Conservation (phyloP, 2,888 invertebrate species). For the Perithous albicinctus region DNA sequence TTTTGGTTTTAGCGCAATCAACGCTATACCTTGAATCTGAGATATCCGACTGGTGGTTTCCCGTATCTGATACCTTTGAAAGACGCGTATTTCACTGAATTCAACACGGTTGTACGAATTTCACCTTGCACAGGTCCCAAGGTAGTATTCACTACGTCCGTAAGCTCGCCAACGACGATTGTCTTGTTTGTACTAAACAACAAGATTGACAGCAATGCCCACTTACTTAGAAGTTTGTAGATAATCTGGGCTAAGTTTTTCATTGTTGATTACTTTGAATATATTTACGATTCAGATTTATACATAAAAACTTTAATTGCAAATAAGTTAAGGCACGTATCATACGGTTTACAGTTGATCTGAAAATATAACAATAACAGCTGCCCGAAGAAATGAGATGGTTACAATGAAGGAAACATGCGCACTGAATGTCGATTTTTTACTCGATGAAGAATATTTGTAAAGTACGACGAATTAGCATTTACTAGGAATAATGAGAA, state of each 20-base stretch:
- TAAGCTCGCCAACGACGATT: background rate
- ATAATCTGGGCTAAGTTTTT: background rate
- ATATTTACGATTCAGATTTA: too few relatives aligned
- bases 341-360: background rate
- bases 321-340: background rate
- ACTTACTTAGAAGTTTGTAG: background rate
- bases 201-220: background rate
- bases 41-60: conserved; percentile 69
- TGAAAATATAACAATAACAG: too few relatives aligned
- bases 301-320: background rate
- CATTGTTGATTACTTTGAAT: background rate
- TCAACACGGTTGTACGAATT: conserved; percentile 65
- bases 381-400: background rate
- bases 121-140: conserved; percentile 73
- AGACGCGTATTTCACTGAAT: conserved; percentile 64
- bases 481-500: background rate
- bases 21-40: conserved; percentile 73
- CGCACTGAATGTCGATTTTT: background rate
- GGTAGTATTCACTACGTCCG: conserved; percentile 67
- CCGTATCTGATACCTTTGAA: conserved; percentile 77
- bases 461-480: background rate
- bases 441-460: background rate
- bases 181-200: background rate
- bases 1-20: background rate
- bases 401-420: background rate